Conservation (phyloP, 2,888 invertebrate species). For the Apomyelois bistriatella region DNA sequence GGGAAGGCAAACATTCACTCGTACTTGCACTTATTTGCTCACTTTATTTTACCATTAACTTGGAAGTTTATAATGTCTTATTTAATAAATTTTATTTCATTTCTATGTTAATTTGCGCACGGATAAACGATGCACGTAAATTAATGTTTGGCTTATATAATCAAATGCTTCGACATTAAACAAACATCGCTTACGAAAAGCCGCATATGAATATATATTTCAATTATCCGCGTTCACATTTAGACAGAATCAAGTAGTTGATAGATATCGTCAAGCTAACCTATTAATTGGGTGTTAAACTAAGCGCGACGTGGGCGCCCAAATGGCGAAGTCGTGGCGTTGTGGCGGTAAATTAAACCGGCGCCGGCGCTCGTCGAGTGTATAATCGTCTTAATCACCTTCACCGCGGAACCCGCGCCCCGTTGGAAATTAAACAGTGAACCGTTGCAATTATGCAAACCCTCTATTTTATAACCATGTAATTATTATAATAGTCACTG, state of each 20-base stretch:
- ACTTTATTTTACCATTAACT: constrained; percentile 16
- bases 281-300: constrained; percentile 47
- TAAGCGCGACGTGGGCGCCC: constrained; percentile 25
- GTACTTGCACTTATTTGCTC: constrained; percentile 27
- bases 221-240: background rate
- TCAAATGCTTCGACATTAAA: too few relatives aligned
- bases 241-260: constrained; percentile 2
- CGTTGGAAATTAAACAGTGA: constrained; percentile 12
- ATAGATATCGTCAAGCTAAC: constrained; percentile 23
- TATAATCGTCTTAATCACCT: constrained; percentile 45
- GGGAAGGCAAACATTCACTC: constrained; percentile 38
- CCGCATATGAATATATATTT: background rate
- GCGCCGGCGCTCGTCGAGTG: constrained; percentile 33
- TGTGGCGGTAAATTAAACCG: constrained; percentile 51
- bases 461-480: constrained; percentile 11
- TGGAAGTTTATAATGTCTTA: background rate
- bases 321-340: constrained; percentile 25
- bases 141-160: too few relatives aligned
- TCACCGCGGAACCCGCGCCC: constrained; percentile 22
- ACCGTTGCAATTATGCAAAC: constrained; percentile 14
- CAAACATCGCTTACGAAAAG: too few relatives aligned
- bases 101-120: too few relatives aligned
- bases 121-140: too few relatives aligned
- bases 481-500: constrained; percentile 8
- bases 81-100: background rate